phyloP scores from a whole-genome alignment of 2,797 vertebrate genomes.

The Forpus xanthops region DNA sequence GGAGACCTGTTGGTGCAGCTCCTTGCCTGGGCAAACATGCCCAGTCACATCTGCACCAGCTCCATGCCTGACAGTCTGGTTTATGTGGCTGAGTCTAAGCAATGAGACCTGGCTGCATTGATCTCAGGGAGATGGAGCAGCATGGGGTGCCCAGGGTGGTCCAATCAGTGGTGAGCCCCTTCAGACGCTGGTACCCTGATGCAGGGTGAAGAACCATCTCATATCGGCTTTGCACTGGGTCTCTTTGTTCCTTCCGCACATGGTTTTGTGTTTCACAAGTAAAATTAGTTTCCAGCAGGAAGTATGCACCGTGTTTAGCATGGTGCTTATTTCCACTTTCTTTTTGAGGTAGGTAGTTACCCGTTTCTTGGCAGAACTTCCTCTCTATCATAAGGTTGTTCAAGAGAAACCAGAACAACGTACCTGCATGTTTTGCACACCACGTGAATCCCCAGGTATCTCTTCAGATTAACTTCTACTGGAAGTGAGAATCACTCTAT shows the following conservation, averaged over 20 bases:
- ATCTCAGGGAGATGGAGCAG: not conserved
- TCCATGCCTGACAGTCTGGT: fast-evolving
- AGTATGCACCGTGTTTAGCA: not conserved
- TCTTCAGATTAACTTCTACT: not conserved
- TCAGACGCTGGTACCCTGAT: not conserved
- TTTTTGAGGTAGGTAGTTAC: not conserved
- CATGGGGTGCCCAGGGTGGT: fast-evolving
- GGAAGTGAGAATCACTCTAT: not conserved
- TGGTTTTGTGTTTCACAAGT: not conserved
- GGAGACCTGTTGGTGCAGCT: not conserved
- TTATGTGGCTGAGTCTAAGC: not conserved
- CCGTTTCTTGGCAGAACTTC: not conserved
- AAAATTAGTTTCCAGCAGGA: not conserved
- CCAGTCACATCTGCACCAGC: not conserved
- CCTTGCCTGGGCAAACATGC: not conserved
- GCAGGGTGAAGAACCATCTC: not conserved
- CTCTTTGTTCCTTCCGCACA: not conserved
- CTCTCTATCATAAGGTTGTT: not conserved
- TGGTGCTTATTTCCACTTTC: not conserved
- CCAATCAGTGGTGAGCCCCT: not conserved
- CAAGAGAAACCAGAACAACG: not conserved
- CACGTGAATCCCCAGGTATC: not conserved
- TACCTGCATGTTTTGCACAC: not conserved
- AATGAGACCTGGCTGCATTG: not conserved
- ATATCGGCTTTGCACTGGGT: not conserved